These are phyloP conservation scores for Elysia crispata DNA, from an alignment of 2,888 invertebrate genomes.

Conservation along the genomic window DNA sequence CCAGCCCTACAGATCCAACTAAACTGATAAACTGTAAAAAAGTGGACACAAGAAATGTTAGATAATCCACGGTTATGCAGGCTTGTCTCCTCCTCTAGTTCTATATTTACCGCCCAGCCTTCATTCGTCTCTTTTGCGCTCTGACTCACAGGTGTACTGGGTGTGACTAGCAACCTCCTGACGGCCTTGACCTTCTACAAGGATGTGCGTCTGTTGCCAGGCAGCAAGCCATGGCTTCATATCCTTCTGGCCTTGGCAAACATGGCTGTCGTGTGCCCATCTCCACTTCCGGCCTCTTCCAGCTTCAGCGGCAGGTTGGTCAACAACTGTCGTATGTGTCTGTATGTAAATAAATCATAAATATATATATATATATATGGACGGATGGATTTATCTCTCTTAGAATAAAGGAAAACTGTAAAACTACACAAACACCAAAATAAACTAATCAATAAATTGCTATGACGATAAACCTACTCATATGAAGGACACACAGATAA, in stretches of 20 bases:
- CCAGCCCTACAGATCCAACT: too few relatives aligned
- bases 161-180: constrained; percentile 57
- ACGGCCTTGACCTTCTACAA: constrained; percentile 57
- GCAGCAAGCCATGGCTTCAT: constrained; percentile 56
- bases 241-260: constrained; percentile 64
- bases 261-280: constrained; percentile 62
- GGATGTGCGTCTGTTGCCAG: constrained; percentile 46
- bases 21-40: too few relatives aligned
- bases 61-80: too few relatives aligned
- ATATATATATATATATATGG: too few relatives aligned
- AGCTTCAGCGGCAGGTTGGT: constrained; percentile 69
- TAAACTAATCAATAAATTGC: not conserved
- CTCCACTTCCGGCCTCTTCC: constrained; percentile 66
- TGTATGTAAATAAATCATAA: not conserved
- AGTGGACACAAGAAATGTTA: too few relatives aligned
- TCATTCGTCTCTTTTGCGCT: not conserved
- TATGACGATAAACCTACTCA: not conserved
- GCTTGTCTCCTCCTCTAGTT: not conserved
- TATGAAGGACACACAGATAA: too few relatives aligned
- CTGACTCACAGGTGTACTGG: constrained; percentile 52
- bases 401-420: not conserved
- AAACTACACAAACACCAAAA: too few relatives aligned
- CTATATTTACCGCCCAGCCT: not conserved
- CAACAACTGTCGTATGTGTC: not conserved
- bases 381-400: too few relatives aligned